Evolutionary conservation across 2,113 vertebrate species (phyloP).

Genomic region (Centrocercus urophasianus): DNA sequence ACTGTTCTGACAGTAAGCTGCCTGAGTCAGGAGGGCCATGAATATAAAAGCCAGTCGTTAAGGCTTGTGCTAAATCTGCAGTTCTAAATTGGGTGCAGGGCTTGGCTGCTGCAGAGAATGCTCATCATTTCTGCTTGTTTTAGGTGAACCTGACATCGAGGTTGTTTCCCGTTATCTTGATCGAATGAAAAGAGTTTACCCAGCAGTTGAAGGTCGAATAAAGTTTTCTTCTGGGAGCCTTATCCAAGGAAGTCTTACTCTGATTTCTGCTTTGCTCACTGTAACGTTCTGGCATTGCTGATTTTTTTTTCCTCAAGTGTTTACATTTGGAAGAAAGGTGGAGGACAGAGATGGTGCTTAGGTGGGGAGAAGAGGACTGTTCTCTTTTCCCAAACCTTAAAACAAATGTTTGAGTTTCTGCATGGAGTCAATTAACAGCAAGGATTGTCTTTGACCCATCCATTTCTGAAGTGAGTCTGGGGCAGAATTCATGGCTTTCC

Average conservation of each 20-base stretch:
- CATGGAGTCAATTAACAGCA: neutral
- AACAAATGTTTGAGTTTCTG: neutral
- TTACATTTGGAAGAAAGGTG: neutral
- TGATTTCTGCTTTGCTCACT: slow-evolving; percentile 42
- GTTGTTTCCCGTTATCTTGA: slow-evolving; percentile 85
- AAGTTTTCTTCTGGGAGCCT: slow-evolving; percentile 73
- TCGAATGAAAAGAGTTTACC: slow-evolving; percentile 82
- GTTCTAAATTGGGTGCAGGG: neutral
- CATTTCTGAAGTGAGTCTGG: neutral
- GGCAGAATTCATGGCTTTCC: neutral
- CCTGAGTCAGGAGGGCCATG: neutral
- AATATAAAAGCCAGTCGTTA: neutral
- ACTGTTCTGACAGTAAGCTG: neutral
- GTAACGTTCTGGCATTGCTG: slow-evolving; percentile 19
- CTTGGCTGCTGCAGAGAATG: neutral
- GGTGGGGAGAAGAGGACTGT: neutral
- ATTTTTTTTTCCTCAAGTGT: neutral
- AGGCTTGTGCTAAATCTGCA: neutral
- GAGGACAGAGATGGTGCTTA: neutral
- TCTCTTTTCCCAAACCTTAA: neutral
- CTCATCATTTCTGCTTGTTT: neutral
- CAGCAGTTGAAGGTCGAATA: slow-evolving; percentile 89
- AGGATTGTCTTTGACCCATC: neutral
- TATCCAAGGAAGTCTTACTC: slow-evolving; percentile 32
- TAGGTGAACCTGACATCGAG: slow-evolving; percentile 86